Evolutionary conservation across 2,113 vertebrate genomes (phyloP).

Genomic region (Sapajus apella): DNA sequence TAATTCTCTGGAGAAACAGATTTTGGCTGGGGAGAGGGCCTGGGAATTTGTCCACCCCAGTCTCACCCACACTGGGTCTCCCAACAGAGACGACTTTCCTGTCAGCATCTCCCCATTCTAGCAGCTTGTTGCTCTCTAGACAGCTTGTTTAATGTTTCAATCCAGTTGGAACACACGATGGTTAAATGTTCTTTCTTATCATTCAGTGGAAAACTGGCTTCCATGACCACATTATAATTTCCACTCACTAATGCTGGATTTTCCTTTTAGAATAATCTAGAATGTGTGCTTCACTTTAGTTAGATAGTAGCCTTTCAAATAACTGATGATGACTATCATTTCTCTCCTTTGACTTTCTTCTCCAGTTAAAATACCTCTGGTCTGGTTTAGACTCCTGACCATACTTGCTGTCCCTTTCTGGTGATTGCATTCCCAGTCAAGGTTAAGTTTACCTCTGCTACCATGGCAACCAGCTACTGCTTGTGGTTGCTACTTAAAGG

Average conservation of each 20-base stretch:
- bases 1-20: not conserved
- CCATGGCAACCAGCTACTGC: constrained; percentile 42
- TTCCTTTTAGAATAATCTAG: constrained; percentile 41
- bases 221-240: not conserved
- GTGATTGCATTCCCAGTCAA: not conserved
- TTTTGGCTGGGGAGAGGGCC: not conserved
- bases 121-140: not conserved
- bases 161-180: not conserved
- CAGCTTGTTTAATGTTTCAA: not conserved
- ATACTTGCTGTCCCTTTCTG: not conserved
- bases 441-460: constrained; percentile 46
- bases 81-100: not conserved
- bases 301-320: constrained; percentile 9
- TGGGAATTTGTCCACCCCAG: not conserved
- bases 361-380: not conserved
- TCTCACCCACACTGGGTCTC: not conserved
- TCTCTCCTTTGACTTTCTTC: not conserved
- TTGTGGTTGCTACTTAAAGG: constrained; percentile 23
- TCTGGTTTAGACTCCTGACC: not conserved
- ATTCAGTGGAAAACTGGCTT: constrained; percentile 36
- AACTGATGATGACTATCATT: not conserved
- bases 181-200: constrained; percentile 9
- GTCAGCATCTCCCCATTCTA: not conserved
- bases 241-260: not conserved
- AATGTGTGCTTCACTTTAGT: not conserved